Base-by-base conservation (phyloP, 2,113 vertebrate genomes). In the Axis porcinus region DNA sequence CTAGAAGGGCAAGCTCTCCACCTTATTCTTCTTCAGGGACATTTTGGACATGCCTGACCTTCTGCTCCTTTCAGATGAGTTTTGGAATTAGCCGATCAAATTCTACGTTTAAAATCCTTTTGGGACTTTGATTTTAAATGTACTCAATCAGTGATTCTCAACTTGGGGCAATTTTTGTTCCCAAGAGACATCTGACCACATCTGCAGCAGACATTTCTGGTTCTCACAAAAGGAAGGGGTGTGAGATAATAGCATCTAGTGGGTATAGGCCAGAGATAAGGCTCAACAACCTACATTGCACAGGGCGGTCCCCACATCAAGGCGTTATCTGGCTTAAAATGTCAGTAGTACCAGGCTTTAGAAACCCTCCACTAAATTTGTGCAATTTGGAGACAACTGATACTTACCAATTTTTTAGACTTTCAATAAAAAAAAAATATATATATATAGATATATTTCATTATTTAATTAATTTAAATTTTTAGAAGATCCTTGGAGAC, bases 131-230 rank as follows among this genome's bases (percentile, higher is more conserved):
- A 91, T 81, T 94, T 25, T 62, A 93, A 96, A 88, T 91, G 81
- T 54, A 87, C 64, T 84, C 70, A 96, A 60, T 93, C 45, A 87
- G 57, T 87, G 64, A 23, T 81, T 98, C 89, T 91, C 95, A n/a
- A n/a, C 1, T 30, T 54, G 57, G 67, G 64, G 45, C 86, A 91
- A 78, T 74, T 95, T 83, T 79, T 60, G 86, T 4, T 64, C 36
- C n/a, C 50, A 10, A 47, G 62, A 45, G 82, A 95, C 81, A 70
- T 60, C 11, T 87, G 74, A 85, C 43, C 40, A 55, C 52, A 28
- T 88, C 81, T 88, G 64, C 76, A 90, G 64, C 76, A 90, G 95
- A 94, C 4, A 10, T 50, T 74, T 94, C 79, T 64, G n/a, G 82
- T 83, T 93, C 64, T 95, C 67, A 88, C 57, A 62, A 88, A 47